Percentiles rank a stretch among this genome's conserved stretches.
phyloP scores from a whole-genome alignment of 2,113 vertebrate genomes.

The Lynx canadensis region DNA sequence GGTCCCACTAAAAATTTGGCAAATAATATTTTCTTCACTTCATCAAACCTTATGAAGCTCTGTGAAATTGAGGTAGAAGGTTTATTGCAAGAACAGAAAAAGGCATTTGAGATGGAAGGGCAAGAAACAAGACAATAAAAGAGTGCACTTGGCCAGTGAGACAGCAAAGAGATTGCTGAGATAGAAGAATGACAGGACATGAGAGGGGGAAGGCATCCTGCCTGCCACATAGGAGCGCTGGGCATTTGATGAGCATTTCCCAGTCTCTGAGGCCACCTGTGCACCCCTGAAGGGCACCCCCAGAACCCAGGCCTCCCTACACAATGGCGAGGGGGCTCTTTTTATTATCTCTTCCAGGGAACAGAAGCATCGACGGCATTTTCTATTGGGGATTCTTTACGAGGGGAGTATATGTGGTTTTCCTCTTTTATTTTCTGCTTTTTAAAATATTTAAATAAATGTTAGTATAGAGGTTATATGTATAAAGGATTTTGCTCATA shows the following conservation, averaged over 20 bases:
- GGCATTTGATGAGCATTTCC: background rate
- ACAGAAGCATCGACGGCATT: background rate
- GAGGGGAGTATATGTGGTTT: background rate
- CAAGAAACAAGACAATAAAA: background rate
- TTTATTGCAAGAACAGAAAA: background rate
- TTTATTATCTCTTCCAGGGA: background rate
- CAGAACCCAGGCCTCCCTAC: background rate
- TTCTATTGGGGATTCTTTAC: background rate
- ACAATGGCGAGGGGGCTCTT: no score
- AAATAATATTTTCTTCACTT: background rate
- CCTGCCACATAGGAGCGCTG: background rate
- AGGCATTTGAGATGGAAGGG: background rate
- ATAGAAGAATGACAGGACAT: background rate
- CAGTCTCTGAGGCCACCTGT: background rate
- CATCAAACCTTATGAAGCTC: background rate
- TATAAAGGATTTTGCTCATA: background rate
- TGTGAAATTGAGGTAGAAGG: background rate
- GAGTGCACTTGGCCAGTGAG: background rate
- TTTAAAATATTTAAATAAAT: background rate
- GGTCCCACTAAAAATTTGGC: background rate
- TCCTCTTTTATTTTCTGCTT: background rate
- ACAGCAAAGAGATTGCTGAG: background rate
- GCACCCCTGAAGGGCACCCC: background rate
- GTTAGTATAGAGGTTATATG: background rate
- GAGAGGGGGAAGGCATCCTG: background rate